A percentile compares a stretch with the other conserved stretches of the same genome.
These are phyloP conservation scores for Sphaerodactylus townsendi DNA, from an alignment of 2,113 vertebrate species.

Conservation along the genomic window DNA sequence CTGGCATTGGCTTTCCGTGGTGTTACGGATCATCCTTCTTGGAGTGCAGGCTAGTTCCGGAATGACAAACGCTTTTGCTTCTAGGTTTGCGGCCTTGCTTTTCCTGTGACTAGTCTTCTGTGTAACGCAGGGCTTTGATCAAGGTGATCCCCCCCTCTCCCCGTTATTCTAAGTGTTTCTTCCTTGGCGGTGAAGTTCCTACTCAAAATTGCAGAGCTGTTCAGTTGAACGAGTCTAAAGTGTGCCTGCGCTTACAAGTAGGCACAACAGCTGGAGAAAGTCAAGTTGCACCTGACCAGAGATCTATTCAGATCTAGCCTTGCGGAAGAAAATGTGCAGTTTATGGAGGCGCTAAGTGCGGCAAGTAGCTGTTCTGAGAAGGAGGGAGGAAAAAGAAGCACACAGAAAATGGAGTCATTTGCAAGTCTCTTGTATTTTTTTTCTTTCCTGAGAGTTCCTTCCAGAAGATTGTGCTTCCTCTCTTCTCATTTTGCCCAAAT, in stretches of 20 bases:
- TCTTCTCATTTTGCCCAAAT: constrained; percentile 26
- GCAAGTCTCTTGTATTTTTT: constrained; percentile 34
- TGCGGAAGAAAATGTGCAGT: constrained; percentile 37
- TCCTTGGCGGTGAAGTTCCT: constrained; percentile 17
- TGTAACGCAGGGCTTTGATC: not conserved
- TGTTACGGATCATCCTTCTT: too few relatives aligned
- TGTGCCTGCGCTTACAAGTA: constrained; percentile 49
- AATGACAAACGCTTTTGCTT: too few relatives aligned
- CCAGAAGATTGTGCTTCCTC: constrained; percentile 48
- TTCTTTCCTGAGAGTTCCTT: constrained; percentile 23
- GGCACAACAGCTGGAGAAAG: constrained; percentile 36
- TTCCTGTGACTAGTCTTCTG: too few relatives aligned
- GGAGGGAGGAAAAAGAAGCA: constrained; percentile 42
- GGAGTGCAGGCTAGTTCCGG: too few relatives aligned
- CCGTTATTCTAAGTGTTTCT: constrained; percentile 9
- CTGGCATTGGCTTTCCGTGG: too few relatives aligned
- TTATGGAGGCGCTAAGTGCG: constrained; percentile 50
- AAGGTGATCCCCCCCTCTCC: not conserved
- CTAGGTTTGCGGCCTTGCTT: too few relatives aligned
- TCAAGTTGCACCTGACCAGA: constrained; percentile 45
- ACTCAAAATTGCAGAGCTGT: constrained; percentile 22
- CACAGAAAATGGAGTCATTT: constrained; percentile 55
- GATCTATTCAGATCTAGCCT: constrained; percentile 26
- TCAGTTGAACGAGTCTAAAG: constrained; percentile 50
- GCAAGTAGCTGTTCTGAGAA: constrained; percentile 30